phyloP scores from a whole-genome alignment of 2,113 vertebrate genomes.

The Odontesthes bonariensis region DNA sequence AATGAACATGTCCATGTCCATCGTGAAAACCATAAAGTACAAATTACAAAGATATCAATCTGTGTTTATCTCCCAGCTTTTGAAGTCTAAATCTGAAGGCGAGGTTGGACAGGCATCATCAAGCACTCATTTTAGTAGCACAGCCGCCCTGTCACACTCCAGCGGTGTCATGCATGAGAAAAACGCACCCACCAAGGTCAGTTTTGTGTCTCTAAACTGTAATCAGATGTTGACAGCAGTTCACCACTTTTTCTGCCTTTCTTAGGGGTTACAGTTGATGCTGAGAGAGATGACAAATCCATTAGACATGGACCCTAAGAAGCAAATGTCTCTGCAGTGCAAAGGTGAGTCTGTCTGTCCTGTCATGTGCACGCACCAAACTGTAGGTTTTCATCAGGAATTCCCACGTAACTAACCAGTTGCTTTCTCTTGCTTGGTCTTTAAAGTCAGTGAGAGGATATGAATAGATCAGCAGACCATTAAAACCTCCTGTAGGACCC shows the following conservation, averaged over 20 bases:
- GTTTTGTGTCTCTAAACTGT: background rate
- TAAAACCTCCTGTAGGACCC: background rate
- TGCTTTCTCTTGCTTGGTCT: too few relatives aligned
- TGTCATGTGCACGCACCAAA: background rate
- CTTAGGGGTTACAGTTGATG: conserved; percentile 73
- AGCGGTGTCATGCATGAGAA: conserved; percentile 82
- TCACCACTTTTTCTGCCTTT: conserved; percentile 19
- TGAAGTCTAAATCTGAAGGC: conserved; percentile 87
- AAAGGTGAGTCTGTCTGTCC: conserved; percentile 83
- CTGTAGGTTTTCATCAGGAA: background rate
- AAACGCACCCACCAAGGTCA: conserved; percentile 86
- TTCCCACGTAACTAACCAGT: background rate
- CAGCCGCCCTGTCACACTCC: conserved; percentile 80
- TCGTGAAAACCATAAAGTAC: background rate
- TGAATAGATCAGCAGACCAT: background rate
- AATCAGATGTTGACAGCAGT: background rate
- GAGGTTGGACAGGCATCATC: conserved; percentile 73
- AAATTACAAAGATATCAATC: background rate
- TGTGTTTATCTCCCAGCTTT: conserved; percentile 79
- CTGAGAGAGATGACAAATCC: conserved; percentile 83
- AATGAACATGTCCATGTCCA: too few relatives aligned
- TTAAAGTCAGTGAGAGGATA: background rate
- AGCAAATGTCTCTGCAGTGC: conserved; percentile 86
- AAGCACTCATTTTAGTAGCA: conserved; percentile 63
- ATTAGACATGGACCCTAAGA: conserved; percentile 90